phyloP scores from a whole-genome alignment of 2,113 vertebrate genomes.

The Ceratotherium simum region DNA sequence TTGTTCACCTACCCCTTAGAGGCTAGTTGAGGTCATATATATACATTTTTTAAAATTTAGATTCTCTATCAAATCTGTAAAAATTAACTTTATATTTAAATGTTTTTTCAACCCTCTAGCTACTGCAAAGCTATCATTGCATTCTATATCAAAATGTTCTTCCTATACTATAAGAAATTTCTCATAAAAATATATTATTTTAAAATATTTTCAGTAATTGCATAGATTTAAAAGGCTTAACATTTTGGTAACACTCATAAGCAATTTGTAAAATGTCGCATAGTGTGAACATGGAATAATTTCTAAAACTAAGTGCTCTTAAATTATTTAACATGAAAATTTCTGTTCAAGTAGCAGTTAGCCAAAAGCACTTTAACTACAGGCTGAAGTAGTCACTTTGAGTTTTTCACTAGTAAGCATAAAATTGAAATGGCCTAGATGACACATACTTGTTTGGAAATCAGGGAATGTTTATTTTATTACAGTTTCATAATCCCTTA shows the following conservation, averaged over 20 bases:
- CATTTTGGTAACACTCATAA: conserved; percentile 54
- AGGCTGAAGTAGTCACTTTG: background rate
- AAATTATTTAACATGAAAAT: conserved; percentile 62
- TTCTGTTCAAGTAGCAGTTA: conserved; percentile 30
- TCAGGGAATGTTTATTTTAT: conserved; percentile 42
- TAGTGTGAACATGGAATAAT: conserved; percentile 26
- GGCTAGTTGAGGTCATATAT: background rate
- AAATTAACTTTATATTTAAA: conserved; percentile 48
- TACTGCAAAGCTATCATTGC: background rate
- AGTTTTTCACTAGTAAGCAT: conserved; percentile 57
- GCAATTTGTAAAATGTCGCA: conserved; percentile 61
- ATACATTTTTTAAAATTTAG: conserved; percentile 36
- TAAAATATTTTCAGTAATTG: conserved; percentile 56
- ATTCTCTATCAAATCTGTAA: conserved; percentile 50
- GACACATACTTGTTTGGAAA: background rate
- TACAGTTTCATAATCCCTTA: background rate
- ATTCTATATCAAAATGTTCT: conserved; percentile 34
- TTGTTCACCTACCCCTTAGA: background rate
- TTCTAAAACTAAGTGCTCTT: conserved; percentile 41
- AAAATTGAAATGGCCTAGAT: background rate
- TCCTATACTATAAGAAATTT: background rate
- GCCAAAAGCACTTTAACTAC: conserved; percentile 7
- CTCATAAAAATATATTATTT: conserved; percentile 43
- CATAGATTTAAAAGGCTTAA: conserved; percentile 42
- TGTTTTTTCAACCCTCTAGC: conserved; percentile 28